Evolutionary conservation across 37 sponge, comb jelly and placozoan genomes (phyloP).

Genomic region (Beroe ovata): DNA sequence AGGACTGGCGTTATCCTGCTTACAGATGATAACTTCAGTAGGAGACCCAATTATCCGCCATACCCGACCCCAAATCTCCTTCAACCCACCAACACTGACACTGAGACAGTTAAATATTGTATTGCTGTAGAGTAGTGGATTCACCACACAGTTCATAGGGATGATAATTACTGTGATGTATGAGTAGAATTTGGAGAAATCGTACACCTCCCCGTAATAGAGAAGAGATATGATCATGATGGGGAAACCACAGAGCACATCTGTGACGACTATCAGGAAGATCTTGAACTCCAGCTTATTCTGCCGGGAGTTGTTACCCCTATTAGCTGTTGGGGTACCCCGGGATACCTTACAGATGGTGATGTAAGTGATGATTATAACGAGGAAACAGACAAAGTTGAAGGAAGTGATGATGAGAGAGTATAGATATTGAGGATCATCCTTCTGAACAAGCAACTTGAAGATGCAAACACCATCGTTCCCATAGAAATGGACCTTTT

Average conservation of each 20-base stretch:
- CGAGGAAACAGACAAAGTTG: constrained; percentile 27
- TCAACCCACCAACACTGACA: no score
- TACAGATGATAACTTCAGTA: no score
- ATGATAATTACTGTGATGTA: not conserved
- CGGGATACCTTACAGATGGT: not conserved
- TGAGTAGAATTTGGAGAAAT: not conserved
- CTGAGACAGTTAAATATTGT: no score
- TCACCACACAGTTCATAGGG: constrained; percentile 12
- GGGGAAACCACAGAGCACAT: not conserved
- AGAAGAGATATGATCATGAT: not conserved
- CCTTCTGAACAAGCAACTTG: not conserved
- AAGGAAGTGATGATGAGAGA: not conserved
- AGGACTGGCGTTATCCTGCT: no score
- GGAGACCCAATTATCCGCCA: no score
- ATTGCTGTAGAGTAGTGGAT: constrained; percentile 9
- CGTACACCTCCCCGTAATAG: not conserved
- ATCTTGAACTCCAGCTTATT: not conserved
- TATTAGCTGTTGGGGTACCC: not conserved
- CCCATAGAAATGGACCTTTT: constrained; percentile 1
- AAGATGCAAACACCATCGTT: constrained; percentile 34
- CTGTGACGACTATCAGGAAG: not conserved
- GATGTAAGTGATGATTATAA: not conserved
- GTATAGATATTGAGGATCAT: not conserved
- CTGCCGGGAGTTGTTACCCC: not conserved
- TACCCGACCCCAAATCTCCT: no score